Percentiles rank a stretch among this genome's conserved stretches.
Evolutionary conservation across 2,797 vertebrate species (phyloP).

Genomic region (Melanotaenia boesemani): DNA sequence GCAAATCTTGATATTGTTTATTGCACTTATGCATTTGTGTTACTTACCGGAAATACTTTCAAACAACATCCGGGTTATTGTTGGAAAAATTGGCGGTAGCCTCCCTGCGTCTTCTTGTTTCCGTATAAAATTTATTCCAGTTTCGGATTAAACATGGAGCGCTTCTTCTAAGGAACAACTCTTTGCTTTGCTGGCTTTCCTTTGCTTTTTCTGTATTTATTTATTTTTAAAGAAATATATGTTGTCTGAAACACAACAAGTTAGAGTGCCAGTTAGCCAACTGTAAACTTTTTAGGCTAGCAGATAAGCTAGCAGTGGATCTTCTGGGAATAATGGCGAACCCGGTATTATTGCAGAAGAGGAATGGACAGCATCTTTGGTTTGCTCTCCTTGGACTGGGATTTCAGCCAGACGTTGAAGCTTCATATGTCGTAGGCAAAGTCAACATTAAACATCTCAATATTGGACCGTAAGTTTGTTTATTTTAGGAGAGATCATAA

Average conservation of each 20-base stretch:
- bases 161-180: background rate
- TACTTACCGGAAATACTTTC: constrained; percentile 42
- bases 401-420: constrained; percentile 69
- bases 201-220: background rate
- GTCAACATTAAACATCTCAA: constrained; percentile 66
- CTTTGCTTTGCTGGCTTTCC: background rate
- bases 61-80: constrained; percentile 59
- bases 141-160: no score
- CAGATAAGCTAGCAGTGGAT: constrained; percentile 10
- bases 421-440: constrained; percentile 44
- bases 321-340: constrained; percentile 53
- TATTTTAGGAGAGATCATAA: background rate
- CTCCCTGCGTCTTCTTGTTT: background rate
- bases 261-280: constrained; percentile 12
- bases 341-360: constrained; percentile 51
- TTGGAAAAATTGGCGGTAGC: constrained; percentile 71
- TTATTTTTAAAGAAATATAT: background rate
- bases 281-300: constrained; percentile 32
- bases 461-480: constrained; percentile 79
- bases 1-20: no score
- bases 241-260: background rate
- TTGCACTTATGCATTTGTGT: rapidly evolving
- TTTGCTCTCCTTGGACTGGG: constrained; percentile 83
- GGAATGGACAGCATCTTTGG: constrained; percentile 83
- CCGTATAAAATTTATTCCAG: background rate